phyloP scores from a whole-genome alignment of 2,113 vertebrate genomes.

The Lethenteron camtschaticum region DNA sequence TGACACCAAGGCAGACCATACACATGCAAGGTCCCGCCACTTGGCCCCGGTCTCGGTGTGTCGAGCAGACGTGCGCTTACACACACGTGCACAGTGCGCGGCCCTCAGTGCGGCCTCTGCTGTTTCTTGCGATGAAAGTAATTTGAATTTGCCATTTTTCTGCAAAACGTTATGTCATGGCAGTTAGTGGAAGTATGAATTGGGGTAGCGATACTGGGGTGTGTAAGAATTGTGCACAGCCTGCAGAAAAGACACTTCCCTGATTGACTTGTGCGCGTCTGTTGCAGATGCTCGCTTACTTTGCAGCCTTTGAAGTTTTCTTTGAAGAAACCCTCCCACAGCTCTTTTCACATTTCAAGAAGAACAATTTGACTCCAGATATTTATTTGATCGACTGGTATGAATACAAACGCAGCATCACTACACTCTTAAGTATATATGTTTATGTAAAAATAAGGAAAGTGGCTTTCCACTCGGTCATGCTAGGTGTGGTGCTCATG shows the following conservation, averaged over 20 bases:
- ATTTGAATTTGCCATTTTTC: too few species aligned
- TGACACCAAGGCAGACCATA: neutral
- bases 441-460: too few species aligned
- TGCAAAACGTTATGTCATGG: too few species aligned
- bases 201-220: too few species aligned
- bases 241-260: too few species aligned
- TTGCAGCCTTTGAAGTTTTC: constrained; percentile 86
- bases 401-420: constrained; percentile 13
- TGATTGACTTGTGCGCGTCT: neutral
- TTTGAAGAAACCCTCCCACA: constrained; percentile 93
- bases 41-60: neutral
- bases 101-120: too few species aligned
- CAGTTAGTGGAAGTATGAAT: too few species aligned
- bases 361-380: constrained; percentile 71
- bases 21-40: neutral
- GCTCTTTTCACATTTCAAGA: constrained; percentile 93
- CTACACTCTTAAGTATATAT: too few species aligned
- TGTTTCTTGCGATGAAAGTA: too few species aligned
- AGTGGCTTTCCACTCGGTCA: too few species aligned
- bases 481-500: too few species aligned
- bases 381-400: constrained; percentile 97
- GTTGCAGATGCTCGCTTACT: constrained; percentile 80
- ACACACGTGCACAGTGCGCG: neutral
- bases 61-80: neutral
- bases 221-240: too few species aligned